A percentile compares a stretch with the other conserved stretches of the same genome.
Evolutionary conservation across 2,797 vertebrate genomes (phyloP).

Genomic region (Chaetophractus vellerosus): DNA sequence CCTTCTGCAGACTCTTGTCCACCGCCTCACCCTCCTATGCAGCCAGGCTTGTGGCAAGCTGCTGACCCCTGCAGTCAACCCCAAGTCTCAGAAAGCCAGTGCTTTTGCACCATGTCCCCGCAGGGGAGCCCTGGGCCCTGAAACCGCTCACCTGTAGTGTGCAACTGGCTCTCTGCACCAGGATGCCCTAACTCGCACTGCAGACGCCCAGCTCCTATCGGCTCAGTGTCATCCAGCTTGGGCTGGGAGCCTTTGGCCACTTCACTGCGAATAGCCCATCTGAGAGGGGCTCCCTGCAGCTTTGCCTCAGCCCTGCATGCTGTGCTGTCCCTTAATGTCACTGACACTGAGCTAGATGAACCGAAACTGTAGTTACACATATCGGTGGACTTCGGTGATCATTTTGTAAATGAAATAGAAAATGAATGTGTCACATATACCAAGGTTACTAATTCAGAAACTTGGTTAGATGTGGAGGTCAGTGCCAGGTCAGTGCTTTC

Average conservation of each 20-base stretch:
- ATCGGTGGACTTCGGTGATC: neutral
- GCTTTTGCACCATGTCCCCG: neutral
- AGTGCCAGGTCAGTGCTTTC: neutral
- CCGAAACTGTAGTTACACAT: neutral
- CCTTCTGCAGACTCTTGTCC: accelerated
- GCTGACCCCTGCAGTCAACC: neutral
- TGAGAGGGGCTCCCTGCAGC: neutral
- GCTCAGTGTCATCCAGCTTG: neutral
- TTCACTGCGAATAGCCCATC: neutral
- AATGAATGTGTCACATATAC: accelerated
- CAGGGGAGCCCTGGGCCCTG: neutral
- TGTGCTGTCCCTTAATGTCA: neutral
- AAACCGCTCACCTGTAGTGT: neutral
- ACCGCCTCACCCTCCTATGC: neutral
- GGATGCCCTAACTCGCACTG: neutral
- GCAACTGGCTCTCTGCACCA: neutral
- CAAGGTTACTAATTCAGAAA: neutral
- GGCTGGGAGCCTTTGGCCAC: neutral
- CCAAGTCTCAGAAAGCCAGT: too few relatives aligned
- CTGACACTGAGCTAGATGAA: neutral
- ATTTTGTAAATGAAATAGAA: neutral
- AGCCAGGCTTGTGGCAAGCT: neutral
- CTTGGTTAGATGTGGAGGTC: neutral
- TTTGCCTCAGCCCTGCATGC: neutral
- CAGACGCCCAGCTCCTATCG: too few relatives aligned